Evolutionary conservation across 2,113 vertebrate species (phyloP).

Genomic region (Plectropomus leopardus): DNA sequence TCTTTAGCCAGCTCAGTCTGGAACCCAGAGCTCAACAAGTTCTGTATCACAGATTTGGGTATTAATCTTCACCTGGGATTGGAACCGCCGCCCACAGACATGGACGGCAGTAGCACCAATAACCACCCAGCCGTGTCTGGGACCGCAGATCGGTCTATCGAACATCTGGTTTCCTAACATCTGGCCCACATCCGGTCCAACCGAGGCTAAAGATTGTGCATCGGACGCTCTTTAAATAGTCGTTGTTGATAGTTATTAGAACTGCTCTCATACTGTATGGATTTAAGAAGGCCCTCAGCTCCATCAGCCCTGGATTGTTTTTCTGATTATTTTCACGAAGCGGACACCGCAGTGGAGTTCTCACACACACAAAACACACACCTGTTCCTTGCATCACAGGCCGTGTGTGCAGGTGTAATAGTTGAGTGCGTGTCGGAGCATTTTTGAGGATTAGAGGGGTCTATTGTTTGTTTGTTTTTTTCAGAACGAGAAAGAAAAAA

Average conservation of each 20-base stretch:
- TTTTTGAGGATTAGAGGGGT: background rate
- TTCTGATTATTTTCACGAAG: background rate
- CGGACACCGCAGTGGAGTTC: background rate
- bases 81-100: constrained; percentile 22
- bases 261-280: constrained; percentile 45
- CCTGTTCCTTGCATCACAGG: constrained; percentile 17
- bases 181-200: constrained; percentile 20
- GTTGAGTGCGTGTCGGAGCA: constrained; percentile 12
- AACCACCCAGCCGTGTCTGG: background rate
- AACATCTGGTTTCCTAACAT: constrained; percentile 13
- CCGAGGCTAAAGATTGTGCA: constrained; percentile 47
- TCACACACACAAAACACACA: constrained; percentile 16
- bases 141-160: background rate
- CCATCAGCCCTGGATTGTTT: constrained; percentile 13
- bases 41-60: background rate
- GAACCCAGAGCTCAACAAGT: constrained; percentile 22
- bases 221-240: constrained; percentile 41
- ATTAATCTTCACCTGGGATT: background rate
- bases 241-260: constrained; percentile 36
- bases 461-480: constrained; percentile 14
- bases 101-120: constrained; percentile 32
- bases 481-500: constrained; percentile 17
- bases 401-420: constrained; percentile 3
- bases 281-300: constrained; percentile 31
- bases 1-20: constrained; percentile 17